Base-by-base conservation (phyloP, 2,888 invertebrate genomes). In the Noctua fimbriata region DNA sequence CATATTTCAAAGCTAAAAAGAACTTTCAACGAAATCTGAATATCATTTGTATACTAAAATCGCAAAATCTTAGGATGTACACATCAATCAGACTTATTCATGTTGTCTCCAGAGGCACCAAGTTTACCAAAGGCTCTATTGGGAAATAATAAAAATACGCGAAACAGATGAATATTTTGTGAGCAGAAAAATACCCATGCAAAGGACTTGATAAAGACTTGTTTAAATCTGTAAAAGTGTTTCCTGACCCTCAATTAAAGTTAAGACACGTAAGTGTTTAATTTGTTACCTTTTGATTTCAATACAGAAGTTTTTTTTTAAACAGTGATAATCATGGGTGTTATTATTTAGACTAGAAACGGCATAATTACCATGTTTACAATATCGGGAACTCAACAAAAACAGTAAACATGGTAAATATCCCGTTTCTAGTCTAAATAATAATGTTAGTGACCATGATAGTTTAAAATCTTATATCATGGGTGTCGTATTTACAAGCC, bases 61-160 rank as follows among this genome's bases (percentile, higher is more conserved):
- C 6, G 41, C 41, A 41, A 41, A 21, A 36, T 36, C n/a, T 71
- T n/a, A 44, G 65, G 52, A 65, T 65, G 44, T 44, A 58, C 36
- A 58, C 70, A 71, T 77, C 70, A 69, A 73, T 75, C 76, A 66
- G 44, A 52, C 47, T 74, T 76, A 52, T 67, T 71, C 28, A 47
- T 55, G 65, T 55, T 49, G 28, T 78, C 71, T 63, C 47, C 58
- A 47, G 78, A 49, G 87, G 6, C 55, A 44, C 18, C 36, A 87
- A 67, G 32, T 55, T 72, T 74, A 44, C 63, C 32, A 21, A 32
- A 47, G 28, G 18, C 4, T 69, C 0, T 44, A 52, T 18, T 58
- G 36, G 52, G 9, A 83, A 73, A 72, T 80, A 73, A 71, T 32
- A n/a, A 32, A 60, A 63, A 63, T 60, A 32, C 18, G 36, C 41